phyloP scores from a whole-genome alignment of 2,797 vertebrate genomes.

The Myotis pilosus region DNA sequence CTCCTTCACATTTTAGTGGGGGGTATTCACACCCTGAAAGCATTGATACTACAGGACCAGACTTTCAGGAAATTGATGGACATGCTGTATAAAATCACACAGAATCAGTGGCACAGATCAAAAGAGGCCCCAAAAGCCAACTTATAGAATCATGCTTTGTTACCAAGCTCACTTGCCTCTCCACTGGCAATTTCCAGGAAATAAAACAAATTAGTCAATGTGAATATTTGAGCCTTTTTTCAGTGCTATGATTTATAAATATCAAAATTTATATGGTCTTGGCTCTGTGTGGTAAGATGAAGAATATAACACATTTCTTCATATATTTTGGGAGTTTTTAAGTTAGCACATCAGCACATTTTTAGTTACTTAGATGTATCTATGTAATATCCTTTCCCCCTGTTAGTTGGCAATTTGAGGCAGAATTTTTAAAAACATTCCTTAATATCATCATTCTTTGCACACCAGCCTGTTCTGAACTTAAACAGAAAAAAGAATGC shows the following conservation, averaged over 20 bases:
- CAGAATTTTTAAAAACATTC: not conserved
- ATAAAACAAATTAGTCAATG: slow-evolving; percentile 8
- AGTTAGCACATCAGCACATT: slow-evolving; percentile 16
- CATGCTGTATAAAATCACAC: not conserved
- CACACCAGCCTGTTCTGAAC: not conserved
- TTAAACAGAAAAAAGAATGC: slow-evolving; percentile 26
- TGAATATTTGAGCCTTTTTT: not conserved
- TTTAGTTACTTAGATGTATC: slow-evolving; percentile 7
- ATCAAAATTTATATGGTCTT: not conserved
- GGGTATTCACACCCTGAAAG: not conserved
- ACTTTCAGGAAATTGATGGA: not conserved
- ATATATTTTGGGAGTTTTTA: slow-evolving; percentile 20
- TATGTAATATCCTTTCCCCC: not conserved
- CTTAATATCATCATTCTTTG: not conserved
- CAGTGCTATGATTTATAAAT: slow-evolving; percentile 12
- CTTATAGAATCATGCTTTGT: not conserved
- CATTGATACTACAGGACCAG: not conserved
- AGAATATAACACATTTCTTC: not conserved
- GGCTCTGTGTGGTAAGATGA: not conserved
- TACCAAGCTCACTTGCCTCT: not conserved
- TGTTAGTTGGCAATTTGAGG: slow-evolving; percentile 17
- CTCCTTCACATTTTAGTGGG: not conserved
- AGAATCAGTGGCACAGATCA: not conserved
- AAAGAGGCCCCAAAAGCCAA: not conserved
- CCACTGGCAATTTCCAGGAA: not conserved